Percentiles rank a stretch among this genome's conserved stretches.
Evolutionary conservation across 2,113 vertebrate species (phyloP).

Genomic region (Empidonax alnorum): DNA sequence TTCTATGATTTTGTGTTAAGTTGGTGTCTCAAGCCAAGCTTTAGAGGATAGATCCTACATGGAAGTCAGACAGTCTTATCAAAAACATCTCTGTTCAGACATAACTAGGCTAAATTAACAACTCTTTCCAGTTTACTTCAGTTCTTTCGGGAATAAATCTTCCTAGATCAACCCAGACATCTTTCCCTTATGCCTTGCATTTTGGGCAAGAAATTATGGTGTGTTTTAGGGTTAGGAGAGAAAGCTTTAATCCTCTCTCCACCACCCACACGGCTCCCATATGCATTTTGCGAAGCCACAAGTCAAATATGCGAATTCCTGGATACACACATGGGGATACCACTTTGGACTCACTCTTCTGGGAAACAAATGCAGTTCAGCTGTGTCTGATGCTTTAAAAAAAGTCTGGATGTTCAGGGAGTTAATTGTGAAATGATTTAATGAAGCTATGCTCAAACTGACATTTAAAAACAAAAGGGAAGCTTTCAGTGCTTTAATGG

Average conservation of each 20-base stretch:
- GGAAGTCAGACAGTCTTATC: neutral
- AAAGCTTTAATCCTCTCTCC: slow-evolving; percentile 53
- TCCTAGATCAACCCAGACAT: neutral
- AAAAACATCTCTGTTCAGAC: neutral
- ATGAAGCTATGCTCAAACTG: slow-evolving; percentile 69
- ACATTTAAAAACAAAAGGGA: slow-evolving; percentile 73
- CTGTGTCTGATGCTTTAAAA: slow-evolving; percentile 53
- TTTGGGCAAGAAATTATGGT: slow-evolving; percentile 30
- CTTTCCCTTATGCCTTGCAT: neutral
- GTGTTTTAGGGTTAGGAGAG: slow-evolving; percentile 10
- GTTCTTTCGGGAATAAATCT: slow-evolving; percentile 27
- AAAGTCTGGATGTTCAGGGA: slow-evolving; percentile 64
- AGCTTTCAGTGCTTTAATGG: slow-evolving; percentile 71
- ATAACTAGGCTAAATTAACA: slow-evolving; percentile 1
- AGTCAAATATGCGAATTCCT: slow-evolving; percentile 66
- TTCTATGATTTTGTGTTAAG: neutral
- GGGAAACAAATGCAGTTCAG: slow-evolving; percentile 63
- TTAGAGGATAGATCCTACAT: neutral
- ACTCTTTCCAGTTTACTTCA: neutral
- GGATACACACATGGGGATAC: slow-evolving; percentile 55
- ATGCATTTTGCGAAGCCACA: slow-evolving; percentile 65
- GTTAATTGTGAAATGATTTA: slow-evolving; percentile 71
- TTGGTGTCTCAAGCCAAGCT: neutral
- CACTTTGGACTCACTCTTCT: slow-evolving; percentile 66
- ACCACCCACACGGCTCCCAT: slow-evolving; percentile 65